phyloP scores from a whole-genome alignment of 1,140 invertebrate genomes.

The Cryptotermes secundus region DNA sequence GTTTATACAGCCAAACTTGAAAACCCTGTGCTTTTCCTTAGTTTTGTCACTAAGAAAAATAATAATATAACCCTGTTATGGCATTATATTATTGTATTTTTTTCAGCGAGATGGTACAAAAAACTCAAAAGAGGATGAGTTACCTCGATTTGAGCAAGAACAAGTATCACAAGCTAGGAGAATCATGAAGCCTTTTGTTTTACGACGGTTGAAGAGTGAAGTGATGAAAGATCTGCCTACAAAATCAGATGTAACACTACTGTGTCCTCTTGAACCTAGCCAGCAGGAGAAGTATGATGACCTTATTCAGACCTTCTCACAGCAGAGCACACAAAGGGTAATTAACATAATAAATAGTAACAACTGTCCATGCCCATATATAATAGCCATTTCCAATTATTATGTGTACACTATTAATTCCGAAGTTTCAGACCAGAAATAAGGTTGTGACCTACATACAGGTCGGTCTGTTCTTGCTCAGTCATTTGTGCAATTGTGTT shows the following conservation, averaged over 20 bases:
- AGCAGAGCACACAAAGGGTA: slow-evolving; percentile 54
- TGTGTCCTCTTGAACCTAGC: slow-evolving; percentile 62
- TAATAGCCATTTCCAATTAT: too few species aligned
- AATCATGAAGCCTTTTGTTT: slow-evolving; percentile 95
- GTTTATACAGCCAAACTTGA: too few species aligned
- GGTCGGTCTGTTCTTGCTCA: too few species aligned
- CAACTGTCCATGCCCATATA: too few species aligned
- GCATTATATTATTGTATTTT: too few species aligned
- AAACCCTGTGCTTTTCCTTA: background rate
- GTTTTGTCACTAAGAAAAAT: background rate
- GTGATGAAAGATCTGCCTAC: slow-evolving; percentile 80
- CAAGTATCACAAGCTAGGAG: slow-evolving; percentile 89
- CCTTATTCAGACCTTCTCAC: slow-evolving; percentile 70
- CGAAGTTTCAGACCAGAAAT: too few species aligned
- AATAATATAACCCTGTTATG: too few species aligned
- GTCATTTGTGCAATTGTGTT: too few species aligned
- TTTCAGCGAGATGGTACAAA: background rate
- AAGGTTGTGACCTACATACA: too few species aligned
- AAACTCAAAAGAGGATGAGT: slow-evolving; percentile 51
- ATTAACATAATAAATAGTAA: background rate
- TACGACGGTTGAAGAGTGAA: slow-evolving; percentile 84
- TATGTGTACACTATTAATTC: too few species aligned
- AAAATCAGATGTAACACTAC: slow-evolving; percentile 70
- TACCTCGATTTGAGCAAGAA: slow-evolving; percentile 80
- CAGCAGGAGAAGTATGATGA: slow-evolving; percentile 76